These are phyloP conservation scores for Watsonalla cultraria DNA, from an alignment of 2,888 invertebrate genomes.

Conservation along the genomic window DNA sequence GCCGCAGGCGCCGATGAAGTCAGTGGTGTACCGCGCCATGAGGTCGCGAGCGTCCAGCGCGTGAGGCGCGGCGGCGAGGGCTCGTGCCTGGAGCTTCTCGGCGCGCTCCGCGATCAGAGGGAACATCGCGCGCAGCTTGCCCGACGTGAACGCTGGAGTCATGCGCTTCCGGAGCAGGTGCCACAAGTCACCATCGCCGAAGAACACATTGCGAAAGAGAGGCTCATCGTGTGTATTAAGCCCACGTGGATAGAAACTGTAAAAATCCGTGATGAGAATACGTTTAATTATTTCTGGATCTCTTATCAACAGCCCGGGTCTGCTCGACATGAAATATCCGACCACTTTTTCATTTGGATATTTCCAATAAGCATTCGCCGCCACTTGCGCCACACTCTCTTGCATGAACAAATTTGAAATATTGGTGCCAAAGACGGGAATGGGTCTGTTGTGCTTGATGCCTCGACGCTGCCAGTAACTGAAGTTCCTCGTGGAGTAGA, in stretches of 20 bases:
- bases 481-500: slow-evolving; percentile 16
- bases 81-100: slow-evolving; percentile 31
- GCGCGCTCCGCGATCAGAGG: slow-evolving; percentile 51
- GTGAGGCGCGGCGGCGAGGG: slow-evolving; percentile 20
- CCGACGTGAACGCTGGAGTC: slow-evolving; percentile 51
- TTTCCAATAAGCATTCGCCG: slow-evolving; percentile 23
- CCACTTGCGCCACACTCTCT: slow-evolving; percentile 13
- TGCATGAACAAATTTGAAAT: background rate
- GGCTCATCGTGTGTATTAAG: slow-evolving; percentile 32
- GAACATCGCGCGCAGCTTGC: slow-evolving; percentile 54
- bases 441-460: slow-evolving; percentile 16
- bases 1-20: slow-evolving; percentile 57
- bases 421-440: slow-evolving; percentile 14
- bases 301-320: slow-evolving; percentile 33
- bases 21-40: slow-evolving; percentile 59
- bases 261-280: slow-evolving; percentile 28
- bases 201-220: slow-evolving; percentile 36
- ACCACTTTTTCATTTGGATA: slow-evolving; percentile 37
- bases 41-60: slow-evolving; percentile 48
- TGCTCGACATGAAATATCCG: slow-evolving; percentile 30
- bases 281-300: slow-evolving; percentile 34
- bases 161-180: slow-evolving; percentile 49
- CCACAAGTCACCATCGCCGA: slow-evolving; percentile 47
- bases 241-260: slow-evolving; percentile 1
- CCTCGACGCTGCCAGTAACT: slow-evolving; percentile 23